Percentiles rank a stretch among this genome's conserved stretches.
Evolutionary conservation across 2,888 invertebrate species (phyloP).

Genomic region (Aphodius sticticus): DNA sequence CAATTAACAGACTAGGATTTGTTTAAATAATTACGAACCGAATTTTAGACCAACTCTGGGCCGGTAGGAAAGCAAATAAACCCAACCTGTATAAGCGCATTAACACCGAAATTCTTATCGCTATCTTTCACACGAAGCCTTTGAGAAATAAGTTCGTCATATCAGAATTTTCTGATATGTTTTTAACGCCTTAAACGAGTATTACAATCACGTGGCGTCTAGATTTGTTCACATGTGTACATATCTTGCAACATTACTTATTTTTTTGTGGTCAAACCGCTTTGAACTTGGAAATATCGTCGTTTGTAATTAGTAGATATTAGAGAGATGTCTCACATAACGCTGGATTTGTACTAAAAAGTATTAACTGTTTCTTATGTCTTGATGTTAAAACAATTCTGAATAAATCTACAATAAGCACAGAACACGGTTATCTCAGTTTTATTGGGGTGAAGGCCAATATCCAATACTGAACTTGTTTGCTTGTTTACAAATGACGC

Average conservation of each 20-base stretch:
- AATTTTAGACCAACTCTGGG: neutral
- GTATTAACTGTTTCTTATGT: no score
- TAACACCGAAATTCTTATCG: neutral
- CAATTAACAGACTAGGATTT: conserved; percentile 4
- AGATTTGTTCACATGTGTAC: neutral
- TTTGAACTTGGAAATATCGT: neutral
- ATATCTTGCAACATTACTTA: neutral
- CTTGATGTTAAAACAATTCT: no score
- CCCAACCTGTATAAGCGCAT: neutral
- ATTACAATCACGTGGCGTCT: neutral
- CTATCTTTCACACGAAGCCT: neutral
- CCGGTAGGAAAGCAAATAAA: neutral
- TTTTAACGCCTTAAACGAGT: neutral
- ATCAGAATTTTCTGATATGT: neutral
- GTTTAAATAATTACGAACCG: neutral
- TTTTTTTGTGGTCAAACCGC: neutral
- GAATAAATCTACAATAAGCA: no score
- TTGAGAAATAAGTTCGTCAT: neutral
- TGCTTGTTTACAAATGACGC: no score
- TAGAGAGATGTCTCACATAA: neutral
- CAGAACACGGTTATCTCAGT: neutral
- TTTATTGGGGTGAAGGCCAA: neutral
- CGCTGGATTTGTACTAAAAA: no score
- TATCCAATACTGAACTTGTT: neutral
- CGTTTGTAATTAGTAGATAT: neutral